Evolutionary conservation across 2,888 invertebrate species (phyloP), one percentile per base, ranked within the genome.

Genomic region (Drosophila infuscata): DNA sequence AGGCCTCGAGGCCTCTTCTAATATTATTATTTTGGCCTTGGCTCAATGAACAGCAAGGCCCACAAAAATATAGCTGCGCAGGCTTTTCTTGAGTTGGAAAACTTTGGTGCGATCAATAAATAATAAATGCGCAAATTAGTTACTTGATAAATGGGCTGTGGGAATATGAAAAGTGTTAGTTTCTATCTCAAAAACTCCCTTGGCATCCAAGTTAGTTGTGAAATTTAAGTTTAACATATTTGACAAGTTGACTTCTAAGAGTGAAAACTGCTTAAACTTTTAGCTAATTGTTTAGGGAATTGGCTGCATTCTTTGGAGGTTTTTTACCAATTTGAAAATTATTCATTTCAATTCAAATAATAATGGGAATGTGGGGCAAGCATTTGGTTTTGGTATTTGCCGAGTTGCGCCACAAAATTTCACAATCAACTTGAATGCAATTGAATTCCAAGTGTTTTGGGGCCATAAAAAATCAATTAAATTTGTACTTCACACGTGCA

Each of bases 391-490:
- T 60, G 52, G 32, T 12, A 53, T 53, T 54, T 63, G n/a, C 20
- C 11, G 2, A 20, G 33, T 41, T 49, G 49, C 51, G 25, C 20
- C 53, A 70, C 46, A 67, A 57, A 72, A 67, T 61, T 64, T 57
- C 53, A 56, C 66, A 70, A 74, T 68, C 70, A 74, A 63, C 65
- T 70, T 38, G 70, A 67, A 74, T 67, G 67, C 67, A 74, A 74
- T 78, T 78, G 68, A 78, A 78, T 74, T 64, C 54, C 25, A 74
- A 78, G 79, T 74, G 74, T 46, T 70, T 64, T 36, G 12, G 32
- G 63, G 48, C 76, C 62, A 81, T 80, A 79, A 76, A 80, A 88
- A 87, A 86, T 87, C 82, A 89, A 89, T 88, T 89, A 89, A 78
- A 78, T 81, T 82, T 75, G 64, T 67, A 68, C 82, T 81, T 79